Evolutionary conservation across 2,113 vertebrate species (phyloP).

Genomic region (Megaceryle torquata): DNA sequence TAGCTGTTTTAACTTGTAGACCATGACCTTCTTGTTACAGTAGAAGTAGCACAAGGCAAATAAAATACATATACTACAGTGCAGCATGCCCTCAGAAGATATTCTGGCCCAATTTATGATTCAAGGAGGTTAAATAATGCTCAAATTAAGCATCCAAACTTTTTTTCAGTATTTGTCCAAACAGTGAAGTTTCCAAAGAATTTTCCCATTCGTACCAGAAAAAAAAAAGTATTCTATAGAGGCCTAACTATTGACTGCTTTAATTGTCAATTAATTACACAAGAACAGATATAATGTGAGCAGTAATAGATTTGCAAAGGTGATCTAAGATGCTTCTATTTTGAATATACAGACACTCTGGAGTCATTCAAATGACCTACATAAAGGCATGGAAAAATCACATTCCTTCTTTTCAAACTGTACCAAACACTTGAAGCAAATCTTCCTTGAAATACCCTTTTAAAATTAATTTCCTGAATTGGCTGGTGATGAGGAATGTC

Average conservation of each 20-base stretch:
- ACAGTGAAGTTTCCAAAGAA: neutral
- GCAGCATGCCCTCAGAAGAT: neutral
- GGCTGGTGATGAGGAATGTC: neutral
- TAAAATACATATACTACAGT: neutral
- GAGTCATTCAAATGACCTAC: neutral
- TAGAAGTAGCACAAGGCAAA: neutral
- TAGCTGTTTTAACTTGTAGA: neutral
- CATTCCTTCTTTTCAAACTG: neutral
- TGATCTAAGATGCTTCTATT: neutral
- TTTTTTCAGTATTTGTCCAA: neutral
- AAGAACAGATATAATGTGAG: neutral
- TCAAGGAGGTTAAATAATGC: neutral
- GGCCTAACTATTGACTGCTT: neutral
- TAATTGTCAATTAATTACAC: neutral
- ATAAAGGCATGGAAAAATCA: neutral
- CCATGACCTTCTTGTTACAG: neutral
- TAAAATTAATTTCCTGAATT: slow-evolving; percentile 25
- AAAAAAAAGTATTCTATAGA: neutral
- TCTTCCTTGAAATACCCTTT: slow-evolving; percentile 11
- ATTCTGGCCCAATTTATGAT: neutral
- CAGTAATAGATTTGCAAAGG: neutral
- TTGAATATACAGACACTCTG: neutral
- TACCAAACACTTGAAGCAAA: neutral
- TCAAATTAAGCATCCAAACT: neutral
- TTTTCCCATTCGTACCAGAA: neutral